These are phyloP conservation scores for Heliconius nattereri DNA, from an alignment of 1,140 invertebrate species.

Conservation along the genomic window DNA sequence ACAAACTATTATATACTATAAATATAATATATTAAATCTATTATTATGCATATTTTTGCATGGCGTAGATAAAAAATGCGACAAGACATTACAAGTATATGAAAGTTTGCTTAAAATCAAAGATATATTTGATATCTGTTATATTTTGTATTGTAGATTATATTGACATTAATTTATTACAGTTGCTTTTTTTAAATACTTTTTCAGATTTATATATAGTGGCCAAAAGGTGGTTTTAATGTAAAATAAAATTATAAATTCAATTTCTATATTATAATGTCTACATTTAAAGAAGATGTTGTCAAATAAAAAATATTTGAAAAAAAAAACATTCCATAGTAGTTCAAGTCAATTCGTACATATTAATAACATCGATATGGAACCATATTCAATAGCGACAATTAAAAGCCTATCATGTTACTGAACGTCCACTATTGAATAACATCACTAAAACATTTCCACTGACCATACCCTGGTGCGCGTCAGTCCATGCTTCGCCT, in stretches of 20 bases:
- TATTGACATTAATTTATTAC: too few species aligned
- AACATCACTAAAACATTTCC: not conserved
- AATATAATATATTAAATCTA: too few species aligned
- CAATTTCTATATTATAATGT: too few species aligned
- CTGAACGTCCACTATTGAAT: not conserved
- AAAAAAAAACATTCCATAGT: not conserved
- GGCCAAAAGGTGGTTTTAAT: not conserved
- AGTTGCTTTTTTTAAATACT: too few species aligned
- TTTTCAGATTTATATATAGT: not conserved
- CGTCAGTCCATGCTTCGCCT: constrained; percentile 16
- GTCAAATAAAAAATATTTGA: too few species aligned
- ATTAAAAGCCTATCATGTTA: not conserved
- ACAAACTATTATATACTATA: too few species aligned
- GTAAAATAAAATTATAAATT: not conserved
- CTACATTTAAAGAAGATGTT: too few species aligned
- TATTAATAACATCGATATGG: not conserved
- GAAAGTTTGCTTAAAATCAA: not conserved
- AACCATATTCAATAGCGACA: not conserved
- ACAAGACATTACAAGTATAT: not conserved
- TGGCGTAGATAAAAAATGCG: not conserved
- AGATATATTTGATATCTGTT: too few species aligned
- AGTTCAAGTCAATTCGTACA: not conserved
- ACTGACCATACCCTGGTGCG: not conserved
- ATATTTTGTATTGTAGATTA: too few species aligned
- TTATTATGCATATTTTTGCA: too few species aligned